These are phyloP conservation scores for Ryuthela nishihirai DNA, from an alignment of 2,888 invertebrate species.

Conservation along the genomic window DNA sequence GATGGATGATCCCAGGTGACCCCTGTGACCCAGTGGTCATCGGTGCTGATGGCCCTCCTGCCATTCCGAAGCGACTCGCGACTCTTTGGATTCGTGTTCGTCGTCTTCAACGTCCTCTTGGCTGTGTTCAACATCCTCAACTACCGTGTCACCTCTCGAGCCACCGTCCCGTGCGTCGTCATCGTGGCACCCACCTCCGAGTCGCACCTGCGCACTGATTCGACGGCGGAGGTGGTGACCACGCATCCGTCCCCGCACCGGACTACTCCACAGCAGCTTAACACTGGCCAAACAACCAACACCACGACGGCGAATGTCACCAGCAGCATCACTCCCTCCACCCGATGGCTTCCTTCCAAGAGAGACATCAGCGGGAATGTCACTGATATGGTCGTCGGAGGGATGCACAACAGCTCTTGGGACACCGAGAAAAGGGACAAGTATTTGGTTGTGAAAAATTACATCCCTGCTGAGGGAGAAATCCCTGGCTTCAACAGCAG, in stretches of 20 bases:
- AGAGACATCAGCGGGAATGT: constrained; percentile 1
- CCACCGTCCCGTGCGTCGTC: constrained; percentile 31
- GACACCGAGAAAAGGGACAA: constrained; percentile 33
- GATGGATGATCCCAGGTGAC: no score
- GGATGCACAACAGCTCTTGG: constrained; percentile 26
- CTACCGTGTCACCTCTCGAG: constrained; percentile 27
- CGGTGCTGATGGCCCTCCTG: no score
- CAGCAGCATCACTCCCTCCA: constrained; percentile 16
- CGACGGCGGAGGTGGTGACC: neutral
- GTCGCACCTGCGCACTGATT: neutral
- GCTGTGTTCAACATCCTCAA: constrained; percentile 40
- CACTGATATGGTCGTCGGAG: neutral
- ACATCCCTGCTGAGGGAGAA: constrained; percentile 54
- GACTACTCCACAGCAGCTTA: no score
- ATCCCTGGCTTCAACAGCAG: constrained; percentile 70
- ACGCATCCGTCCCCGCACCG: no score
- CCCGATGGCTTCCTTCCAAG: constrained; percentile 5
- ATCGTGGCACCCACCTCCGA: constrained; percentile 27
- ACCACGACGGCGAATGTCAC: neutral
- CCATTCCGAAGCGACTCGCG: constrained; percentile 36
- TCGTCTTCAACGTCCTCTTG: constrained; percentile 40
- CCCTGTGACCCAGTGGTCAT: no score
- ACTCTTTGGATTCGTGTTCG: constrained; percentile 37
- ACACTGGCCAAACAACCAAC: no score
- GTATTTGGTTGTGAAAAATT: constrained; percentile 37